Conservation (phyloP, 2,113 vertebrate species). For the Pundamilia nyererei region DNA sequence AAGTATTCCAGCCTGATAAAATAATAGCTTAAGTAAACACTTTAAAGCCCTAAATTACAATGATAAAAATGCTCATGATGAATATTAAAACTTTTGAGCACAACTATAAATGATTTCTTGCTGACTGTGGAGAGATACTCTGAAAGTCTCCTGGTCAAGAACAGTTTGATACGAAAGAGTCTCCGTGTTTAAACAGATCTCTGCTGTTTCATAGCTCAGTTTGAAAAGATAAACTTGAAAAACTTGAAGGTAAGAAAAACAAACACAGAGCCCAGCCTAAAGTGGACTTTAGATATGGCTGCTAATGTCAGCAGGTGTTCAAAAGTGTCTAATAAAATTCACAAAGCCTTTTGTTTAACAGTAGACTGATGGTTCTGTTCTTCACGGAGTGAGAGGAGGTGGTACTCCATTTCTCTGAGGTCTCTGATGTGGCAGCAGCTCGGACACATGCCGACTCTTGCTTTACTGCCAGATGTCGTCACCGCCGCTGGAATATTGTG, state of each 20-base stretch:
- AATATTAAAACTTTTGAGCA: neutral
- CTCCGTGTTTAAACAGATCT: neutral
- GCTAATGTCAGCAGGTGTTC: neutral
- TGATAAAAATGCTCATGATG: neutral
- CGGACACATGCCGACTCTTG: neutral
- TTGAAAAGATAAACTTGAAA: neutral
- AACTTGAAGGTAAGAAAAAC: neutral
- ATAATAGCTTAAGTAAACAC: neutral
- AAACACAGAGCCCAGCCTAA: neutral
- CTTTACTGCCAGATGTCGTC: neutral
- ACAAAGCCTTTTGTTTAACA: neutral
- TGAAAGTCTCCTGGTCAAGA: neutral
- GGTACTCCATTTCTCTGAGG: neutral
- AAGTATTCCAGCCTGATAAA: neutral
- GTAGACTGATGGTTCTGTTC: neutral
- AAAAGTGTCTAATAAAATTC: neutral
- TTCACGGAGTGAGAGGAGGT: neutral
- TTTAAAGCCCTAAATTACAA: neutral
- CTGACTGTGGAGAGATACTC: neutral
- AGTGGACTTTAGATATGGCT: neutral
- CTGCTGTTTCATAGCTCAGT: neutral
- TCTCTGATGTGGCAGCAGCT: neutral
- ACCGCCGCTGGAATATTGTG: neutral
- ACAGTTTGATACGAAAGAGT: neutral
- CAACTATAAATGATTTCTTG: neutral